Conservation (phyloP, 37 sponge, comb jelly and placozoan genomes). For the Tethya wilhelma region DNA sequence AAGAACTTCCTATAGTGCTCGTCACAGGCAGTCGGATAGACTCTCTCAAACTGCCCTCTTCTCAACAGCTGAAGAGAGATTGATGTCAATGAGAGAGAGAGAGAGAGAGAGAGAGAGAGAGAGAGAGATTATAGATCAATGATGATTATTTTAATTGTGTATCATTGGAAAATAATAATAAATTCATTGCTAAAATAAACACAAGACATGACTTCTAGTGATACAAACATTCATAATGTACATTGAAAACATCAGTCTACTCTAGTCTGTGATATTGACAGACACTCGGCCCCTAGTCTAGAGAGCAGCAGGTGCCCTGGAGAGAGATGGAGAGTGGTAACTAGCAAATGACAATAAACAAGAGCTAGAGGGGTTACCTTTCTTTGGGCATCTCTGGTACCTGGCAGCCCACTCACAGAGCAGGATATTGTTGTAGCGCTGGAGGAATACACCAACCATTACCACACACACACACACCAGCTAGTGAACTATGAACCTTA, state of each 20-base stretch:
- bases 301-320: too few relatives aligned
- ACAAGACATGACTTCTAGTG: background rate
- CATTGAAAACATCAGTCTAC: too few relatives aligned
- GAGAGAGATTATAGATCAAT: background rate
- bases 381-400: constrained; percentile 32
- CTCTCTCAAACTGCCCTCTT: constrained; percentile 81
- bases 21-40: constrained; percentile 64
- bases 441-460: background rate
- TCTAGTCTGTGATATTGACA: too few relatives aligned
- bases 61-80: constrained; percentile 48
- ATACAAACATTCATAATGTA: too few relatives aligned
- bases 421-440: constrained; percentile 91
- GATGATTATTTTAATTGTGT: background rate
- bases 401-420: constrained; percentile 68
- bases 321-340: too few relatives aligned
- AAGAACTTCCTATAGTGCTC: constrained; percentile 69
- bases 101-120: constrained; percentile 2
- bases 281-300: too few relatives aligned
- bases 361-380: constrained; percentile 61
- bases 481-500: too few relatives aligned
- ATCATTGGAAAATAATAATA: background rate
- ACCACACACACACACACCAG: background rate
- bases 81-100: background rate
- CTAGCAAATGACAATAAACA: too few relatives aligned
- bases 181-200: background rate